Percentiles rank a stretch among this genome's conserved stretches.
Evolutionary conservation across 2,888 invertebrate species (phyloP).

Genomic region (Aporophyla nigra): DNA sequence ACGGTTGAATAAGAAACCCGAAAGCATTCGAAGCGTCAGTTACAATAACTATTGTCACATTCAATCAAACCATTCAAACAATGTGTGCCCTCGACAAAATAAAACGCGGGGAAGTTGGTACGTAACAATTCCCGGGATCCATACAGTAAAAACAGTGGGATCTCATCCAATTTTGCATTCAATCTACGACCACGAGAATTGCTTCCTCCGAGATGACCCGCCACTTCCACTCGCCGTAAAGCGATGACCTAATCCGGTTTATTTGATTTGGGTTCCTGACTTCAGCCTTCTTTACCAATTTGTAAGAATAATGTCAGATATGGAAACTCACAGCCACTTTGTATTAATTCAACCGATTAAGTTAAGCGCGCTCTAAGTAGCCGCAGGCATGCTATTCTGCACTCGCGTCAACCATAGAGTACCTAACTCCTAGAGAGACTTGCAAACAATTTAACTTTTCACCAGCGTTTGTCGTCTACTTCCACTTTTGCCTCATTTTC

Average conservation of each 20-base stretch:
- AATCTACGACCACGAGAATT: conserved; percentile 90
- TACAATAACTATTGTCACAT: conserved; percentile 89
- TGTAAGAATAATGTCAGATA: conserved; percentile 79
- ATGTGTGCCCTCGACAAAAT: conserved; percentile 84
- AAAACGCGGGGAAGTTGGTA: conserved; percentile 82
- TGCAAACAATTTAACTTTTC: conserved; percentile 44
- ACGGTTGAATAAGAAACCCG: conserved; percentile 77
- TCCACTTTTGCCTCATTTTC: conserved; percentile 37
- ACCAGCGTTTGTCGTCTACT: conserved; percentile 36
- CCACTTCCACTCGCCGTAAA: conserved; percentile 89
- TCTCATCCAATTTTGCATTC: conserved; percentile 91
- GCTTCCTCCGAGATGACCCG: conserved; percentile 90
- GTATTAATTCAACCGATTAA: conserved; percentile 56
- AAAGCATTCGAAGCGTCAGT: conserved; percentile 78
- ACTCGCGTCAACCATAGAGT: conserved; percentile 18
- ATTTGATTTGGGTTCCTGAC: conserved; percentile 89
- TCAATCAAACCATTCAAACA: conserved; percentile 88
- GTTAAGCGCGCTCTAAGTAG: conserved; percentile 17
- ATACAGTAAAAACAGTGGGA: conserved; percentile 89
- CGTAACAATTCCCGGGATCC: conserved; percentile 83
- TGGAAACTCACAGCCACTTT: conserved; percentile 63
- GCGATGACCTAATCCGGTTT: conserved; percentile 90
- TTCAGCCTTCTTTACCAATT: conserved; percentile 85
- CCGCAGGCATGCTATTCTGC: conserved; percentile 40
- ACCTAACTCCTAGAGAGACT: conserved; percentile 46